phyloP scores from a whole-genome alignment of 1,140 invertebrate genomes.

The Ooceraea biroi region DNA sequence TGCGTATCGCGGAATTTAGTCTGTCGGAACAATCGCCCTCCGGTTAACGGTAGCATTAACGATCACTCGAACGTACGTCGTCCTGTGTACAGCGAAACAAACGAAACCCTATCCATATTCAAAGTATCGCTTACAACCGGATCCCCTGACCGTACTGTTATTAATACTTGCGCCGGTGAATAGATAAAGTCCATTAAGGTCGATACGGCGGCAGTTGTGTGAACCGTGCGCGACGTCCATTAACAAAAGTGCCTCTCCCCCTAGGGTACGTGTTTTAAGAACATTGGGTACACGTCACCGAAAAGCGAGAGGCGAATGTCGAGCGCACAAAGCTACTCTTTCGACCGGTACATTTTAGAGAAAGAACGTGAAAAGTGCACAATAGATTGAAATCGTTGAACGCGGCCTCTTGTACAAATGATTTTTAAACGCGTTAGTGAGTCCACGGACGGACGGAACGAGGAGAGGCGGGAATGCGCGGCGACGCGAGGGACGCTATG shows the following conservation, averaged over 20 bases:
- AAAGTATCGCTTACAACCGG: slow-evolving; percentile 53
- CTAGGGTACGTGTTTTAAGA: slow-evolving; percentile 52
- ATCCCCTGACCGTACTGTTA: slow-evolving; percentile 41
- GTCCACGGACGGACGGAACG: background rate
- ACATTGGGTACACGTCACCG: background rate
- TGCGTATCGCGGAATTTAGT: background rate
- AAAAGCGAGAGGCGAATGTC: slow-evolving; percentile 41
- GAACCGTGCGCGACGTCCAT: slow-evolving; percentile 35
- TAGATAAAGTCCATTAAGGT: slow-evolving; percentile 58
- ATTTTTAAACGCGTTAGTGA: slow-evolving; percentile 56
- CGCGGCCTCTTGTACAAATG: slow-evolving; percentile 31
- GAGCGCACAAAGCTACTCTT: slow-evolving; percentile 25
- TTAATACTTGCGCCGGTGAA: slow-evolving; percentile 55
- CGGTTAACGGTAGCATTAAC: background rate
- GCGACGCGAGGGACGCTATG: slow-evolving; percentile 10
- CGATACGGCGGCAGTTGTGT: slow-evolving; percentile 36
- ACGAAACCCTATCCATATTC: slow-evolving; percentile 57
- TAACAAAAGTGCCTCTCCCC: slow-evolving; percentile 47
- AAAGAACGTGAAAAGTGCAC: slow-evolving; percentile 48
- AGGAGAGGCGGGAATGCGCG: background rate
- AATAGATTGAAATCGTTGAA: slow-evolving; percentile 38
- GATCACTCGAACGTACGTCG: slow-evolving; percentile 3
- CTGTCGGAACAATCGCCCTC: background rate
- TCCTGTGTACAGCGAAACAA: slow-evolving; percentile 37
- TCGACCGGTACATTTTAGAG: slow-evolving; percentile 29